Base-by-base conservation (phyloP, 2,888 invertebrate species). In the Mimas tiliae region DNA sequence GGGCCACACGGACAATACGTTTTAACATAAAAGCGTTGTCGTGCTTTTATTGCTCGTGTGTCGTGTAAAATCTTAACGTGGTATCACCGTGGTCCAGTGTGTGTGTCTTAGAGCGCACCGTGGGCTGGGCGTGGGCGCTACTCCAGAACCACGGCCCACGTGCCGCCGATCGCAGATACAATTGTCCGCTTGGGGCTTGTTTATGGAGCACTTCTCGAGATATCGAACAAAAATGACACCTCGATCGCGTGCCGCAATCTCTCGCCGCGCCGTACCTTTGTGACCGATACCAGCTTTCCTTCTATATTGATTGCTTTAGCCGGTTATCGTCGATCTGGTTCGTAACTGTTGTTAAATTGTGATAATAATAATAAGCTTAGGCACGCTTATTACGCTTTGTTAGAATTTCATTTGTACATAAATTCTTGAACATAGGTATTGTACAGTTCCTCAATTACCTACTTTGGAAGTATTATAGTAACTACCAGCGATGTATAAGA, bases 81-180 rank as follows among this genome's bases (percentile, higher is more conserved):
- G 84, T 89, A 90, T 85, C 85, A n/a, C n/a, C n/a, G n/a, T n/a
- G n/a, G n/a, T 84, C 82, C 80, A 77, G 79, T 82, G 80, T 76
- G 75, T 75, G 78, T 77, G 78, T 80, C 77, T 76, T 67, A 55
- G 76, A 72, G 72, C 69, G 65, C 79, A 65, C 76, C 76, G 83
- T 79, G 76, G 81, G 83, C 77, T 65, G 80, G 72, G 85, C 88
- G 93, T 93, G 90, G 93, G 93, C 85, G 92, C 88, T 90, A 87
- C 91, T 89, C 90, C 89, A 90, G 88, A 88, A 87, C 82, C 80
- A 80, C 84, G 69, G 86, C 91, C 90, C 90, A 89, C 90, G 87
- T 88, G 89, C 87, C 84, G 69, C 72, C 75, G 91, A 89, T 91
- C 82, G 81, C 82, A 88, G 90, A 91, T 91, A 88, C 85, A 79